phyloP scores from a whole-genome alignment of 2,888 invertebrate species.

The Acanthosoma haemorrhoidale region DNA sequence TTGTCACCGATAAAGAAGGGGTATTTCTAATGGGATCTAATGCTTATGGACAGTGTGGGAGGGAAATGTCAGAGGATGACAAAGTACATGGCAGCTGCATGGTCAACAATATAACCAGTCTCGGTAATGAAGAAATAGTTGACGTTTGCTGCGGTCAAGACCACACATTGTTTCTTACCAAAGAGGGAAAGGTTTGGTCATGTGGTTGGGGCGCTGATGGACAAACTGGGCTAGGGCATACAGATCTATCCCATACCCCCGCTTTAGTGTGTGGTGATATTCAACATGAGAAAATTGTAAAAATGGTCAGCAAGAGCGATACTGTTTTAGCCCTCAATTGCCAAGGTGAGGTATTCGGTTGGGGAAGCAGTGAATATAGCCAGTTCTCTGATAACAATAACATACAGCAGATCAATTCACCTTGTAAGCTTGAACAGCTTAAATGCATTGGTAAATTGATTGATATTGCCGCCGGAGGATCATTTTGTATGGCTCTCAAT shows the following conservation, averaged over 20 bases:
- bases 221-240: slow-evolving; percentile 78
- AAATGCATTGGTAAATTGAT: slow-evolving; percentile 59
- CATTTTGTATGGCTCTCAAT: slow-evolving; percentile 77
- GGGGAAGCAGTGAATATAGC: slow-evolving; percentile 93
- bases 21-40: slow-evolving; percentile 86
- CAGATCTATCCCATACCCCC: slow-evolving; percentile 54
- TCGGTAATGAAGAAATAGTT: slow-evolving; percentile 58
- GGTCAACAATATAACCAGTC: slow-evolving; percentile 58
- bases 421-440: slow-evolving; percentile 60
- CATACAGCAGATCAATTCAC: slow-evolving; percentile 66
- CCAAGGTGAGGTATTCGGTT: slow-evolving; percentile 89
- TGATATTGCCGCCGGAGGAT: slow-evolving; percentile 80
- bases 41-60: slow-evolving; percentile 88
- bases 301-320: slow-evolving; percentile 74
- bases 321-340: slow-evolving; percentile 84
- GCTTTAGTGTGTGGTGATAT: slow-evolving; percentile 72
- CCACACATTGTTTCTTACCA: slow-evolving; percentile 77
- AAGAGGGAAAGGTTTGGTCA: slow-evolving; percentile 72
- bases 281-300: slow-evolving; percentile 70
- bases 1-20: slow-evolving; percentile 72
- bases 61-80: slow-evolving; percentile 70
- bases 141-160: slow-evolving; percentile 85
- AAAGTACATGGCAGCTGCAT: slow-evolving; percentile 61
- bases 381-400: slow-evolving; percentile 57
- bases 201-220: slow-evolving; percentile 96